Percentiles rank a stretch among this genome's conserved stretches.
phyloP scores from a whole-genome alignment of 2,797 vertebrate species.

The Smutsia gigantea region DNA sequence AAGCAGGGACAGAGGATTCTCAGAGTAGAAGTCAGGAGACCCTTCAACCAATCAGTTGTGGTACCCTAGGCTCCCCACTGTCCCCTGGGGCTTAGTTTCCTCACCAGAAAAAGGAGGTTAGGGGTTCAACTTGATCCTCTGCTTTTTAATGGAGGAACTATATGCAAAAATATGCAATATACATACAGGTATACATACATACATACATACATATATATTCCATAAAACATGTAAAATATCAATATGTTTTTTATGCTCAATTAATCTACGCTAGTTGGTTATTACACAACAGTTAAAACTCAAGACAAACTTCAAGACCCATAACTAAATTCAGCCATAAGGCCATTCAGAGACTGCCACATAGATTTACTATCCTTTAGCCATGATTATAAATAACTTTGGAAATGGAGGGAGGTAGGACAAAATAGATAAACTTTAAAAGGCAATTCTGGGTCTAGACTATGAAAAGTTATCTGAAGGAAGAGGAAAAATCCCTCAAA shows the following conservation, averaged over 20 bases:
- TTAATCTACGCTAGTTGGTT: not conserved
- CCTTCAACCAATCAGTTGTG: too few species aligned
- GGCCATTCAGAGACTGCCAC: not conserved
- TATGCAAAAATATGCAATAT: not conserved
- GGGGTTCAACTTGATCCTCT: not conserved
- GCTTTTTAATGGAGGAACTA: not conserved
- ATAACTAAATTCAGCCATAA: not conserved
- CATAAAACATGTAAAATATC: not conserved
- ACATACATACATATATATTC: not conserved
- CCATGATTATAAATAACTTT: not conserved
- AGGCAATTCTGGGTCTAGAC: not conserved
- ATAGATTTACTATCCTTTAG: not conserved
- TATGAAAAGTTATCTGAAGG: not conserved
- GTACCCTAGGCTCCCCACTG: not conserved
- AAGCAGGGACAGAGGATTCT: not conserved
- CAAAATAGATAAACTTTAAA: not conserved
- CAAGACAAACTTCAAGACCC: not conserved
- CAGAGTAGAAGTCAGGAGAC: not conserved
- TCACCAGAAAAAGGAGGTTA: too few species aligned
- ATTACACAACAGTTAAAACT: not conserved
- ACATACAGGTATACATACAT: not conserved
- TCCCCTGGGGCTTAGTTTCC: not conserved
- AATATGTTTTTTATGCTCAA: not conserved
- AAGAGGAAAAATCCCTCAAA: not conserved
- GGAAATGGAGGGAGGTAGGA: not conserved